Evolutionary conservation across 2,888 invertebrate species (phyloP).

Genomic region (Syrista parreyssii): DNA sequence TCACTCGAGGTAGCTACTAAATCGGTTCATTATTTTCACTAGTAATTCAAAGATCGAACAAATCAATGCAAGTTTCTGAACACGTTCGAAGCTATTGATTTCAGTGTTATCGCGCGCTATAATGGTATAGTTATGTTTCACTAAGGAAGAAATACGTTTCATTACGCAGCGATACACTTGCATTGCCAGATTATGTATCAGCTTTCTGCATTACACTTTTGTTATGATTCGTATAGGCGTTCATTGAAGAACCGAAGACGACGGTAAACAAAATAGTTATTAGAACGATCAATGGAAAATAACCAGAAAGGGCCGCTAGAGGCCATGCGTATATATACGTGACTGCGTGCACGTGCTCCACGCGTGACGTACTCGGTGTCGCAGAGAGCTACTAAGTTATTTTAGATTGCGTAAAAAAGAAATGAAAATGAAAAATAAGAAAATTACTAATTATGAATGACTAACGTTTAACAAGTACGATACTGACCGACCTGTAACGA

Average conservation of each 20-base stretch:
- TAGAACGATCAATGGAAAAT: not conserved
- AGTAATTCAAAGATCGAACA: not conserved
- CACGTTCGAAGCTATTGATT: not conserved
- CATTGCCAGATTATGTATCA: not conserved
- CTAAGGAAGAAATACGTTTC: not conserved
- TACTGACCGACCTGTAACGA: no score
- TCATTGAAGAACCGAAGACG: not conserved
- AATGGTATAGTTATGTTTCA: not conserved
- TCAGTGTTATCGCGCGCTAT: not conserved
- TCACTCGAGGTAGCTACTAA: no score
- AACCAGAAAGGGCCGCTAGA: not conserved
- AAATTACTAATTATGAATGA: no score
- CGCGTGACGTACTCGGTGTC: not conserved
- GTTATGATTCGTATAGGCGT: not conserved
- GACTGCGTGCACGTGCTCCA: no score
- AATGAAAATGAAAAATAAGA: not conserved
- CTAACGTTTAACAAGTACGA: no score
- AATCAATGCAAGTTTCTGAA: not conserved
- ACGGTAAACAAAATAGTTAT: not conserved
- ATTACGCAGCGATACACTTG: not conserved
- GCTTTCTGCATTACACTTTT: not conserved
- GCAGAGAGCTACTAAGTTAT: not conserved
- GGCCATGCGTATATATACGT: not conserved
- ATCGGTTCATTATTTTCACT: not conserved
- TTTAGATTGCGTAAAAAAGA: not conserved